phyloP scores from a whole-genome alignment of 1,140 invertebrate species.

The Bombus turneri region DNA sequence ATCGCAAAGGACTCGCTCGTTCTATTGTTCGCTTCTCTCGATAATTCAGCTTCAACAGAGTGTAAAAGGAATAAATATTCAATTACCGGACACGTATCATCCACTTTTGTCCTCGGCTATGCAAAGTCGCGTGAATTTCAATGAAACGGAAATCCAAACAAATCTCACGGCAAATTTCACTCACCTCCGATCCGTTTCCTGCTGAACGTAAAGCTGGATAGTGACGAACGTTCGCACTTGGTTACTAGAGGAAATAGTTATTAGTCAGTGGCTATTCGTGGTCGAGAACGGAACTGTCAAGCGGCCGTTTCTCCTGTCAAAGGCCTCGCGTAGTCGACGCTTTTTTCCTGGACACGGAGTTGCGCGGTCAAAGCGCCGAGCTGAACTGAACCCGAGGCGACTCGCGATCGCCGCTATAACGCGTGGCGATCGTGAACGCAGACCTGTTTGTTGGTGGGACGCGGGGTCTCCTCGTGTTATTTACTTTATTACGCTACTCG shows the following conservation, averaged over 20 bases:
- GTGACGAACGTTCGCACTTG: background rate
- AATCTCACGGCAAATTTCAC: background rate
- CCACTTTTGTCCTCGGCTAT: background rate
- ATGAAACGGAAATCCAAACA: background rate
- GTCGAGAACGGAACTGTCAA: background rate
- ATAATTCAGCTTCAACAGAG: background rate
- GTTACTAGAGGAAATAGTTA: background rate
- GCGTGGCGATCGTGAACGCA: slow-evolving; percentile 4
- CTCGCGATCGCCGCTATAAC: slow-evolving; percentile 26
- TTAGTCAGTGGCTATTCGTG: background rate
- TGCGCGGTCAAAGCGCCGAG: slow-evolving; percentile 63
- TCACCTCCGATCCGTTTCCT: slow-evolving; percentile 1
- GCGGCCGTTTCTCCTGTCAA: slow-evolving; percentile 14
- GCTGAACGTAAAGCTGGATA: background rate
- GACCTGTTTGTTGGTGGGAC: slow-evolving; percentile 19
- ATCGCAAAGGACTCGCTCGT: slow-evolving; percentile 24
- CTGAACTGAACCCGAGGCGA: slow-evolving; percentile 60
- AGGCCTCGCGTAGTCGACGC: background rate
- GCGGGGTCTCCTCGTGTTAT: background rate
- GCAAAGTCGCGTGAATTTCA: background rate
- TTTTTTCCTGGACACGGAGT: slow-evolving; percentile 12
- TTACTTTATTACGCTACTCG: no score
- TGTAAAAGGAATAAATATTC: background rate
- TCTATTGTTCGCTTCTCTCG: slow-evolving; percentile 13
- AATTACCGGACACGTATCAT: background rate